phyloP scores from a whole-genome alignment of 2,797 vertebrate species.

The Champsocephalus gunnari region DNA sequence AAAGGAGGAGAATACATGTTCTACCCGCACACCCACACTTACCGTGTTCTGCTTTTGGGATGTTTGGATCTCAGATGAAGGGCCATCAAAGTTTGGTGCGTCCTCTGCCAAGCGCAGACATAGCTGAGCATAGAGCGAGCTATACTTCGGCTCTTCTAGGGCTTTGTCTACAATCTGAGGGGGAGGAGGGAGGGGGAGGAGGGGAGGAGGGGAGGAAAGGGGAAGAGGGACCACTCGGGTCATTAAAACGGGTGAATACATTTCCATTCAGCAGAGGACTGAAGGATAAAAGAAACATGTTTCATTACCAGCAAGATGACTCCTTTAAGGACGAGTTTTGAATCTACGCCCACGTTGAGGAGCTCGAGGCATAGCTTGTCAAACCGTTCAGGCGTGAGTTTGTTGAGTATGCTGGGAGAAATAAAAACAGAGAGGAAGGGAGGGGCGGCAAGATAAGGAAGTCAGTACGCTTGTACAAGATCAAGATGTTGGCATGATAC shows the following conservation, averaged over 20 bases:
- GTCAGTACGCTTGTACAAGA: not conserved
- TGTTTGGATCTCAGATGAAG: constrained; percentile 96
- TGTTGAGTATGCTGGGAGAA: constrained; percentile 95
- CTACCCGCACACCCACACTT: constrained; percentile 60
- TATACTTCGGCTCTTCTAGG: constrained; percentile 99
- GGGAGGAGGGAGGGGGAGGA: not conserved
- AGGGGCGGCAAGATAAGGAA: not conserved
- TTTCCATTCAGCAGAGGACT: constrained; percentile 16
- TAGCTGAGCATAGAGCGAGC: constrained; percentile 99
- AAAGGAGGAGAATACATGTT: not conserved
- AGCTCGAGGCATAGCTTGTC: constrained; percentile 99
- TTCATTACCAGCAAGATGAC: constrained; percentile 98
- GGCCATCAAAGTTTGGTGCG: constrained; percentile 99
- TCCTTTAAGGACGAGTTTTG: constrained; percentile 99
- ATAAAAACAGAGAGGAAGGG: not conserved
- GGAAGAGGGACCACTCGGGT: constrained; percentile 13
- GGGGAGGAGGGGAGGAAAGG: not conserved
- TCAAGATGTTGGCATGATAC: not conserved
- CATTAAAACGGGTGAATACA: constrained; percentile 29
- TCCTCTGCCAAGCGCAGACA: constrained; percentile 99
- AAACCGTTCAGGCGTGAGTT: constrained; percentile 99
- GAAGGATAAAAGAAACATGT: not conserved
- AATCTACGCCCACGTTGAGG: constrained; percentile 99
- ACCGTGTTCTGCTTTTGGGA: constrained; percentile 99
- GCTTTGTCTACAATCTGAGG: constrained; percentile 99